Percentiles rank a stretch among this genome's conserved stretches.
These are phyloP conservation scores for Todiramphus saurophagus DNA, from an alignment of 2,113 vertebrate genomes.

Conservation along the genomic window DNA sequence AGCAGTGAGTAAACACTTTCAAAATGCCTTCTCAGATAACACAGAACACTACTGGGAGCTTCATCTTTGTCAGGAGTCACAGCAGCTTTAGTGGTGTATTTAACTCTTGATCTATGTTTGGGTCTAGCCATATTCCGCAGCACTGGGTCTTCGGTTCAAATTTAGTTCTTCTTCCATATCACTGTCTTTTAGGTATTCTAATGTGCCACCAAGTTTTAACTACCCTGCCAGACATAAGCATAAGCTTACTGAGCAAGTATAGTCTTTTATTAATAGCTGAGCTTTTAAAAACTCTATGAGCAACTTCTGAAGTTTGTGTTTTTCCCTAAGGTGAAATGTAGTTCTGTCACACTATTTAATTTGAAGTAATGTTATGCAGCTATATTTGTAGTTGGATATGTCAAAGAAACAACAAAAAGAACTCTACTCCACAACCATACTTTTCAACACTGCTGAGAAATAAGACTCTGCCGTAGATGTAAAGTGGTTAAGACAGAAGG, in stretches of 20 bases:
- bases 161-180: neutral
- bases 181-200: neutral
- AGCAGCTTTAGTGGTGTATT: neutral
- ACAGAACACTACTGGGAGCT: neutral
- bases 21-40: neutral
- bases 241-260: neutral
- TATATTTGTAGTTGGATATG: neutral
- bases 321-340: neutral
- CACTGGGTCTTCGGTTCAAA: neutral
- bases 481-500: neutral
- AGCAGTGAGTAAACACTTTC: neutral
- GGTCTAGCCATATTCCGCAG: neutral
- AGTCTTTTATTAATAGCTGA: neutral
- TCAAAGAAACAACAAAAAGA: neutral
- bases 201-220: neutral
- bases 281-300: neutral
- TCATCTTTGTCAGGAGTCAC: neutral
- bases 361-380: neutral
- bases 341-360: neutral
- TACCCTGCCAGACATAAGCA: neutral
- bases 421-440: neutral
- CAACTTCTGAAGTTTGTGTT: too few relatives aligned
- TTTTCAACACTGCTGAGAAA: neutral
- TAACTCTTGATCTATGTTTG: neutral
- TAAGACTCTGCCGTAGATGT: neutral